phyloP scores from a whole-genome alignment of 1,140 invertebrate genomes.

The Drosophila fuyamai region DNA sequence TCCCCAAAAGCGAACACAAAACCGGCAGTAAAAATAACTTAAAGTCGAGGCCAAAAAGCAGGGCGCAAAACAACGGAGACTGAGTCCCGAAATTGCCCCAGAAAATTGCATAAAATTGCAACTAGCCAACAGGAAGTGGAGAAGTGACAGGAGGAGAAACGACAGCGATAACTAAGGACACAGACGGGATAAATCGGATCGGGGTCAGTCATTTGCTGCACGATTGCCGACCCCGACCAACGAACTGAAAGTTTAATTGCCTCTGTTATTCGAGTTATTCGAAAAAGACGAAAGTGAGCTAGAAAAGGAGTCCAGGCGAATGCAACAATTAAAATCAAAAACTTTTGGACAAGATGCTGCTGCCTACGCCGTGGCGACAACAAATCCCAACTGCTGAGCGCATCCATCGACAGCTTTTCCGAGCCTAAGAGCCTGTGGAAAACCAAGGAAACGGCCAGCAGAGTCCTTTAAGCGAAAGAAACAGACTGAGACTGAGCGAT shows the following conservation, averaged over 20 bases:
- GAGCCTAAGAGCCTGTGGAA: constrained; percentile 24
- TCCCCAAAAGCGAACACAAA: constrained; percentile 11
- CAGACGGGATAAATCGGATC: constrained; percentile 49
- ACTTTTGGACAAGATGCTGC: constrained; percentile 74
- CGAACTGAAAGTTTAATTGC: constrained; percentile 78
- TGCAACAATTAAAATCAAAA: constrained; percentile 80
- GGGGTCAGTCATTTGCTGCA: constrained; percentile 78
- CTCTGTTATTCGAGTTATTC: constrained; percentile 27
- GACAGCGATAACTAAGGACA: constrained; percentile 32
- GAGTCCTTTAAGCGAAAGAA: constrained; percentile 10
- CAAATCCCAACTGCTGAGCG: constrained; percentile 60
- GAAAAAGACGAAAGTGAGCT: neutral
- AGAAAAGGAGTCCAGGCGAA: constrained; percentile 26
- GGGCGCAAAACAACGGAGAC: constrained; percentile 32
- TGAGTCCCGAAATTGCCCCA: constrained; percentile 52
- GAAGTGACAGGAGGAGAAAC: constrained; percentile 16
- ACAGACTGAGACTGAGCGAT: constrained; percentile 6
- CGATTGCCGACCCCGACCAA: constrained; percentile 66
- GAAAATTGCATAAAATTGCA: constrained; percentile 69
- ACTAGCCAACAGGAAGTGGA: constrained; percentile 9
- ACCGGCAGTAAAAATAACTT: constrained; percentile 26
- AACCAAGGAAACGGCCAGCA: neutral
- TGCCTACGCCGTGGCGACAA: constrained; percentile 64
- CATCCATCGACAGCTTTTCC: constrained; percentile 62
- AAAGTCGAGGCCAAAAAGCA: constrained; percentile 31